A percentile compares a stretch with the other conserved stretches of the same genome.
These are phyloP conservation scores for Cheilosia soror DNA, from an alignment of 2,888 invertebrate genomes.

Conservation along the genomic window DNA sequence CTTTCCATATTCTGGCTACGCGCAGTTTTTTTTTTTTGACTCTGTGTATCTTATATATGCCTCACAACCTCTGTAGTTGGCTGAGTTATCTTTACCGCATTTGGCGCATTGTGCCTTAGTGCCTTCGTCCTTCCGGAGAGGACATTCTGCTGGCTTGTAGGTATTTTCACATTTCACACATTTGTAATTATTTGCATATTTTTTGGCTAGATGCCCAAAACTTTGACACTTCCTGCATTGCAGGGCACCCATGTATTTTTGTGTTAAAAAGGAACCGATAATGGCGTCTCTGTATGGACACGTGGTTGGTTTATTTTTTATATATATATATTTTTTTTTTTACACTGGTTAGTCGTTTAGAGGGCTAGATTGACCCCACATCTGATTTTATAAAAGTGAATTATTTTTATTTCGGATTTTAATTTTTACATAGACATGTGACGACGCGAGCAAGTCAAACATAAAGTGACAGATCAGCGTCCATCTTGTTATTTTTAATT, in stretches of 20 bases:
- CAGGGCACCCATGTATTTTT: neutral
- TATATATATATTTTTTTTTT: neutral
- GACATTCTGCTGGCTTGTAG: neutral
- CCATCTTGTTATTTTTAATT: no score
- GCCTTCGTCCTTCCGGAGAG: neutral
- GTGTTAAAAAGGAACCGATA: neutral
- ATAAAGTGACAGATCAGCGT: no score
- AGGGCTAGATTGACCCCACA: no score
- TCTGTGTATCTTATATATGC: neutral
- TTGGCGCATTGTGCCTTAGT: neutral
- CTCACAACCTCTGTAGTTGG: neutral
- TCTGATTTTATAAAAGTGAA: no score
- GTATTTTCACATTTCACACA: neutral
- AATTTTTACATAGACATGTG: no score
- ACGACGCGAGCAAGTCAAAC: no score
- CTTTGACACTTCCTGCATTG: neutral
- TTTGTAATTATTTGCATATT: neutral
- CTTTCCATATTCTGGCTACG: no score
- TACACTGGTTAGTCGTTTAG: no score
- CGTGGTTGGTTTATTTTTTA: neutral
- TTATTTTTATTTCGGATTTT: no score
- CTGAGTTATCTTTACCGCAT: neutral
- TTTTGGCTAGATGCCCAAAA: neutral
- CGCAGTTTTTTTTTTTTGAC: neutral
- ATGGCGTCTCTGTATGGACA: no score